These are phyloP conservation scores for Agrochola macilenta DNA, from an alignment of 2,888 invertebrate species.

Conservation along the genomic window DNA sequence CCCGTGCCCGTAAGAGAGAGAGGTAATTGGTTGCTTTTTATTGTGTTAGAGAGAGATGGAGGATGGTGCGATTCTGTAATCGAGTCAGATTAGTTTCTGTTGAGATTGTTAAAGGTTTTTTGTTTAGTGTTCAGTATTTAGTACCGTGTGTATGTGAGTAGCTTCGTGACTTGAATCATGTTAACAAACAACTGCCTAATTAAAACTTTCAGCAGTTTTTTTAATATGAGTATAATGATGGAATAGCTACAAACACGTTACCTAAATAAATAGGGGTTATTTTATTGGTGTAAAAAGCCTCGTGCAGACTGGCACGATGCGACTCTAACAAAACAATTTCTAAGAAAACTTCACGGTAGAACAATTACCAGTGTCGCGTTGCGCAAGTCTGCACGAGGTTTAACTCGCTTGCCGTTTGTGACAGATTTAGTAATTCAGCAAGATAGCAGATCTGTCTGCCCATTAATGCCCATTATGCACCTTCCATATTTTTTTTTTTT, in stretches of 20 bases:
- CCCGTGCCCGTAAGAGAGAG: neutral
- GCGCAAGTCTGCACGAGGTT: too few species aligned
- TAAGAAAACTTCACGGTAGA: too few species aligned
- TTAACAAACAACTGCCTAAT: neutral
- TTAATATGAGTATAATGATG: too few species aligned
- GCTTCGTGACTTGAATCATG: neutral
- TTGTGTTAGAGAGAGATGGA: constrained; percentile 13
- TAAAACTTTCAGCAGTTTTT: neutral
- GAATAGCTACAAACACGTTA: neutral
- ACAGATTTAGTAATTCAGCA: too few species aligned
- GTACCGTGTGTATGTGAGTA: neutral
- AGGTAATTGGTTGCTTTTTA: constrained; percentile 19
- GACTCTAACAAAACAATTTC: too few species aligned
- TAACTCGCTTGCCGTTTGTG: neutral
- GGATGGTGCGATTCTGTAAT: neutral
- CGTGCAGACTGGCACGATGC: too few species aligned
- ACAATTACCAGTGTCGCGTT: too few species aligned
- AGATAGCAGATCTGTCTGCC: neutral
- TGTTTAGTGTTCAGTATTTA: neutral
- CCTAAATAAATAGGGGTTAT: neutral
- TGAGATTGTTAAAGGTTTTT: neutral
- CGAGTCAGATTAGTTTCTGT: constrained; percentile 13
- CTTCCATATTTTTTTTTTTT: too few species aligned
- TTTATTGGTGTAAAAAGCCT: too few species aligned
- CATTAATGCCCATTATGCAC: too few species aligned